phyloP scores from a whole-genome alignment of 92 coral and sea anemone species.

The Palythoa grandis region DNA sequence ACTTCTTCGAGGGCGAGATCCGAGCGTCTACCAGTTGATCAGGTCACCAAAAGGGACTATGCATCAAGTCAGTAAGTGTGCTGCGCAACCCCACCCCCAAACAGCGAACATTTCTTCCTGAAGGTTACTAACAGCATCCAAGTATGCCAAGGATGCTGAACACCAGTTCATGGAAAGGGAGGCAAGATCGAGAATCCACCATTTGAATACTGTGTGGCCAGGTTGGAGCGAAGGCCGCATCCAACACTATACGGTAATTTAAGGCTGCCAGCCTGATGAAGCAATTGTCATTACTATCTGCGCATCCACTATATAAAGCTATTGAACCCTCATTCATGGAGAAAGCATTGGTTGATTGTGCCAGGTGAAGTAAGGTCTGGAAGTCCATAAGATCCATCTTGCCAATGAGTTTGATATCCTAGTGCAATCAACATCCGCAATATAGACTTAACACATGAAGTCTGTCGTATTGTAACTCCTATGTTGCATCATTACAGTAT shows the following conservation, averaged over 20 bases:
- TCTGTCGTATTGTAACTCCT: too few species aligned
- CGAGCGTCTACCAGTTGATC: constrained; percentile 29
- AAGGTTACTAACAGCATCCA: constrained; percentile 25
- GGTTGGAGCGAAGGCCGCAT: constrained; percentile 41
- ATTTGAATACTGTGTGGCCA: constrained; percentile 46
- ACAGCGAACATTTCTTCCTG: constrained; percentile 21
- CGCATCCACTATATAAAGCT: too few species aligned
- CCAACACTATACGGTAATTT: constrained; percentile 34
- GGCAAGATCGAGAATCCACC: constrained; percentile 49
- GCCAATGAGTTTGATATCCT: too few species aligned
- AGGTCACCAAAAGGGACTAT: constrained; percentile 35
- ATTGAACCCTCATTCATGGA: too few species aligned
- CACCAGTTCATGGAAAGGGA: constrained; percentile 25
- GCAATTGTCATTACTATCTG: too few species aligned
- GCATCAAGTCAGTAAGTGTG: too few species aligned
- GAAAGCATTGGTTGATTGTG: too few species aligned
- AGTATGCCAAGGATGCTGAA: constrained; percentile 59
- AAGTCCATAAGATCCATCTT: too few species aligned
- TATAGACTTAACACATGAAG: too few species aligned
- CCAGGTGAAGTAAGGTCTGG: too few species aligned
- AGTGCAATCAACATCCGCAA: too few species aligned
- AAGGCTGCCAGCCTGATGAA: neutral
- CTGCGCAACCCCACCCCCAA: constrained; percentile 17
- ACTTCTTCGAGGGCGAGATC: constrained; percentile 20
- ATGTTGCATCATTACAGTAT: too few species aligned